Conservation (phyloP, 2,797 vertebrate genomes). For the Tokudaia muenninki region DNA sequence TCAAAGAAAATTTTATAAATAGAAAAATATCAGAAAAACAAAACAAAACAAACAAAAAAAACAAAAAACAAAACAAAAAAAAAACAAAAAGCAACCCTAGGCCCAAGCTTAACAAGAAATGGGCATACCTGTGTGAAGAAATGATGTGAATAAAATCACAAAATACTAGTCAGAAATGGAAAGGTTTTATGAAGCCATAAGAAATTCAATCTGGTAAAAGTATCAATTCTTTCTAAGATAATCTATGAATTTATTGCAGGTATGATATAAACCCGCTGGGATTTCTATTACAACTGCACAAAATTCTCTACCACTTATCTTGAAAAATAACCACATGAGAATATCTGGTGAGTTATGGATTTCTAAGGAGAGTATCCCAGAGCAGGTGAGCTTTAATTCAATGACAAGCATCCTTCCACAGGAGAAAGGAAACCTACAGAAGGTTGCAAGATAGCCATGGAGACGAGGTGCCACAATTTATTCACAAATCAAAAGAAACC, state of each 20-base stretch:
- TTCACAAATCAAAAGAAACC: not conserved
- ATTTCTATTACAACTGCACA: slow-evolving; percentile 36
- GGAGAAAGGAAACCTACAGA: not conserved
- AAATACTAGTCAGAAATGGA: slow-evolving; percentile 33
- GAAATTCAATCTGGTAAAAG: slow-evolving; percentile 66
- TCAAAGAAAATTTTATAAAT: slow-evolving; percentile 40
- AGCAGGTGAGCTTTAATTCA: not conserved
- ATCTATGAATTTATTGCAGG: slow-evolving; percentile 45
- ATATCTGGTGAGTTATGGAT: not conserved
- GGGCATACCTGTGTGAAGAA: not conserved
- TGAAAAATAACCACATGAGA: slow-evolving; percentile 47
- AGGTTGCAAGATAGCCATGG: accelerated
- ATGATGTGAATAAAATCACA: slow-evolving; percentile 1
- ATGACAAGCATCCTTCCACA: not conserved
- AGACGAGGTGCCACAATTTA: accelerated
- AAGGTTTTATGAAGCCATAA: slow-evolving; percentile 62
- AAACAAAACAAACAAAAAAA: not conserved
- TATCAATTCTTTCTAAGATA: slow-evolving; percentile 66
- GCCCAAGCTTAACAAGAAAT: slow-evolving; percentile 56
- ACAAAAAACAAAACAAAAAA: not conserved
- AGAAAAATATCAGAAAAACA: slow-evolving; percentile 32
- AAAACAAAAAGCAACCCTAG: not conserved
- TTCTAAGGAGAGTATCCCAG: not conserved
- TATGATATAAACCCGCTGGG: not conserved
- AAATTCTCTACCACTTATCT: slow-evolving; percentile 52